These are phyloP conservation scores for Melanerpes aurifrons DNA, from an alignment of 2,113 vertebrate species.

Conservation along the genomic window DNA sequence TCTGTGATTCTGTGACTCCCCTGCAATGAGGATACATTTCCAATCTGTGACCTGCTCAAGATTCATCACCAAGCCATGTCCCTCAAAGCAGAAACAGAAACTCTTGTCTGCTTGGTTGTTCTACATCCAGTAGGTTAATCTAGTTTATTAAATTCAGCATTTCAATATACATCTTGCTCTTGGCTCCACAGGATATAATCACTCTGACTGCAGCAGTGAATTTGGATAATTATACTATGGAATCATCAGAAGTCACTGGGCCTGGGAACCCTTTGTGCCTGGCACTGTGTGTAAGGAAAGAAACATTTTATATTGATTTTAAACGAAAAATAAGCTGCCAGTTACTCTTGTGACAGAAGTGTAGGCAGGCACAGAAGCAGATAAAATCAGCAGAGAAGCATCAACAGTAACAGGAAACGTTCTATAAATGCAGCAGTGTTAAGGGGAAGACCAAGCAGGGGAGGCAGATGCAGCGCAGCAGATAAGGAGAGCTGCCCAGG, in stretches of 20 bases:
- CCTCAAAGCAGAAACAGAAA: neutral
- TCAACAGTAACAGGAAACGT: neutral
- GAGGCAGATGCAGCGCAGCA: neutral
- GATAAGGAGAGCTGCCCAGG: neutral
- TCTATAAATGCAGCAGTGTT: neutral
- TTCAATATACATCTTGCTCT: neutral
- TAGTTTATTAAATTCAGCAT: neutral
- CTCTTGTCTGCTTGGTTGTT: neutral
- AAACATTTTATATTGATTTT: neutral
- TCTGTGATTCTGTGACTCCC: neutral
- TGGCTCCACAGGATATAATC: neutral
- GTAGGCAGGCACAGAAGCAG: neutral
- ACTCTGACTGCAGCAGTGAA: neutral
- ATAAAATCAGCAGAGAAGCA: slow-evolving; percentile 30
- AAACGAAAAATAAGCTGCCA: slow-evolving; percentile 2
- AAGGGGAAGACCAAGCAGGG: neutral
- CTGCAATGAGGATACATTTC: neutral
- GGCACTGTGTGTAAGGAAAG: neutral
- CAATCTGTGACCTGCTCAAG: neutral
- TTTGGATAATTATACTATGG: neutral
- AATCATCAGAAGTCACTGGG: neutral
- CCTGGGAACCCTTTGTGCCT: neutral
- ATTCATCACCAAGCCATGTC: neutral
- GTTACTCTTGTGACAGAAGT: neutral
- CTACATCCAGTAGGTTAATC: neutral